Conservation (phyloP, 2,888 invertebrate species). For the Synergus gifuensis region DNA sequence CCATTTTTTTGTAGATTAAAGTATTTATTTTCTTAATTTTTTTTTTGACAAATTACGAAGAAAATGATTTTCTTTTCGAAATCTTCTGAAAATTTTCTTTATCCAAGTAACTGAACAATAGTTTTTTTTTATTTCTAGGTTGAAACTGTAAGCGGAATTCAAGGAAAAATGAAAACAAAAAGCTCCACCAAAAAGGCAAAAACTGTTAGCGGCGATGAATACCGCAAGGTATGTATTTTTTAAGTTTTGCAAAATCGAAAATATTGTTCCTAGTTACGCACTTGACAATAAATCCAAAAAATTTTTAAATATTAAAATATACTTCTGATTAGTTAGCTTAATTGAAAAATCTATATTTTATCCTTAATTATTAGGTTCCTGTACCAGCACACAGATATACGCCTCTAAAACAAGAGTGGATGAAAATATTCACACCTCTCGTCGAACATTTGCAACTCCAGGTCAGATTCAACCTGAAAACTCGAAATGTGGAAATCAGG, state of each 20-base stretch:
- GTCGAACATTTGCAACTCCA: slow-evolving; percentile 97
- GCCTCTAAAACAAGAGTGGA: slow-evolving; percentile 97
- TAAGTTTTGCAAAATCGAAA: neutral
- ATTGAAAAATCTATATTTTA: slow-evolving; percentile 30
- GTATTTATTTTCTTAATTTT: no score
- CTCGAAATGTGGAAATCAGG: slow-evolving; percentile 93
- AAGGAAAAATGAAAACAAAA: slow-evolving; percentile 78
- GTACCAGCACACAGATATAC: slow-evolving; percentile 97
- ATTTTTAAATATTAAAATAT: no score
- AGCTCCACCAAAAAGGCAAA: slow-evolving; percentile 69
- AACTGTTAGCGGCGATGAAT: slow-evolving; percentile 67
- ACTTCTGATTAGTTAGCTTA: no score
- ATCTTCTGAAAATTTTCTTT: no score
- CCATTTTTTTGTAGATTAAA: no score
- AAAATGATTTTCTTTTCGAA: no score
- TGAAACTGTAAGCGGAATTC: slow-evolving; percentile 83
- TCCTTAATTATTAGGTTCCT: slow-evolving; percentile 78
- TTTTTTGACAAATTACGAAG: no score
- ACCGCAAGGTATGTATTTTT: slow-evolving; percentile 65
- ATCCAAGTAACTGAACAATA: slow-evolving; percentile 5
- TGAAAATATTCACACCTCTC: slow-evolving; percentile 97
- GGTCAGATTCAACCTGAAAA: slow-evolving; percentile 95
- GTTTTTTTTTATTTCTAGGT: slow-evolving; percentile 75
- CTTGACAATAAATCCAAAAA: neutral
- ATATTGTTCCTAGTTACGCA: neutral